phyloP scores from a whole-genome alignment of 2,113 vertebrate genomes.

The Thalassoma bifasciatum region DNA sequence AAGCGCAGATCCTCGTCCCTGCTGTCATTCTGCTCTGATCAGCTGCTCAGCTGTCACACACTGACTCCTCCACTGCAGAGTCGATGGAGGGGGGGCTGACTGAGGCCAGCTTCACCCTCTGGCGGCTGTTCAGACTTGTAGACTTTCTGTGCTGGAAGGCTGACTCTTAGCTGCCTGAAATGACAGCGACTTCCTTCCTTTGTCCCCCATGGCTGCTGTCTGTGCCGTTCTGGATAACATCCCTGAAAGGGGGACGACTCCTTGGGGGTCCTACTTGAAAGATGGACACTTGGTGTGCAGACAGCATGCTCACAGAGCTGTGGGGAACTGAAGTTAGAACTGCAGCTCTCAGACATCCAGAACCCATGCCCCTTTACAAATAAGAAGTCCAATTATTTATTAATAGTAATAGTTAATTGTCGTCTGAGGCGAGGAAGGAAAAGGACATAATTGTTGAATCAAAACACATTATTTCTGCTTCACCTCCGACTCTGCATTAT shows the following conservation, averaged over 20 bases:
- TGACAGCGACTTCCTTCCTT: slow-evolving; percentile 51
- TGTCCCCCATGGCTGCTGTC: slow-evolving; percentile 23
- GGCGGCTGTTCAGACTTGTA: slow-evolving; percentile 45
- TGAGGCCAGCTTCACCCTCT: slow-evolving; percentile 47
- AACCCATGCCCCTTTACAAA: slow-evolving; percentile 33
- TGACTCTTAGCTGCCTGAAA: slow-evolving; percentile 47
- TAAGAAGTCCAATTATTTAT: slow-evolving; percentile 45
- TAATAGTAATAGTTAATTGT: slow-evolving; percentile 44
- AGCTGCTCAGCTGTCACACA: slow-evolving; percentile 33
- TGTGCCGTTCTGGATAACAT: slow-evolving; percentile 54
- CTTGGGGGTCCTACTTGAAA: slow-evolving; percentile 44
- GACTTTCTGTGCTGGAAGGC: slow-evolving; percentile 39
- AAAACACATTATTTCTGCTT: slow-evolving; percentile 32
- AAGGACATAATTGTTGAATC: slow-evolving; percentile 34
- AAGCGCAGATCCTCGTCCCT: slow-evolving; percentile 19
- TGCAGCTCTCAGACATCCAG: slow-evolving; percentile 23
- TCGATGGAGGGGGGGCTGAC: slow-evolving; percentile 24
- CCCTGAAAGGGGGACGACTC: slow-evolving; percentile 33
- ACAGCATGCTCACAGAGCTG: slow-evolving; percentile 14
- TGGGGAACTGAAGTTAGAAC: slow-evolving; percentile 19
- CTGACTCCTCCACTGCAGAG: slow-evolving; percentile 5
- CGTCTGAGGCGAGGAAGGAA: slow-evolving; percentile 13
- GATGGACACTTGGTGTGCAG: slow-evolving; percentile 21
- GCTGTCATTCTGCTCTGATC: slow-evolving; percentile 38
- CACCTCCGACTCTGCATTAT: slow-evolving; percentile 38